These are phyloP conservation scores for Otus sunia DNA, from an alignment of 2,113 vertebrate species.

Conservation along the genomic window DNA sequence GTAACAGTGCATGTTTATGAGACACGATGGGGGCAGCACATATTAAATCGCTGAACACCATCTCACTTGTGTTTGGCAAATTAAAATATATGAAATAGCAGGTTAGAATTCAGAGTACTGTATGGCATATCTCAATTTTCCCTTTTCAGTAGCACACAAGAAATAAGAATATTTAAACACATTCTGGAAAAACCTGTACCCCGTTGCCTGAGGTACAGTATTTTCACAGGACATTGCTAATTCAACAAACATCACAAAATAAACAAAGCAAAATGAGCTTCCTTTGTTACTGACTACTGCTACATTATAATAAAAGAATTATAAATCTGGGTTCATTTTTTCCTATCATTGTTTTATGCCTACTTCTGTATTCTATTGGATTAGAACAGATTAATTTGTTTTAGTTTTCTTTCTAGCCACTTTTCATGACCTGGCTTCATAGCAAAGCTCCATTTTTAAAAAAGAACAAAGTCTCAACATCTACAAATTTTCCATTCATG, in stretches of 20 bases:
- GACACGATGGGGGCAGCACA: background rate
- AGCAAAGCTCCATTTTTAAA: background rate
- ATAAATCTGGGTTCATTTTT: background rate
- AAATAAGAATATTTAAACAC: background rate
- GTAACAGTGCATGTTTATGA: background rate
- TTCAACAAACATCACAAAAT: background rate
- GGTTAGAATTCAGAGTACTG: background rate
- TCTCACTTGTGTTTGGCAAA: background rate
- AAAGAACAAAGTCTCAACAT: conserved; percentile 6
- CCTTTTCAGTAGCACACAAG: background rate
- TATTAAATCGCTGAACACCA: background rate
- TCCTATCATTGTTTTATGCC: background rate
- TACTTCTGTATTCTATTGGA: conserved; percentile 17
- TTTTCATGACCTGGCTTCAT: conserved; percentile 9
- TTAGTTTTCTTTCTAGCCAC: conserved; percentile 1
- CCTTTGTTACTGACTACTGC: conserved; percentile 21
- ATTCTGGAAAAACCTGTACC: background rate
- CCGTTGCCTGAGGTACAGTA: background rate
- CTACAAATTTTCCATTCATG: conserved; percentile 12
- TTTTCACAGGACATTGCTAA: background rate
- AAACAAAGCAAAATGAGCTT: background rate
- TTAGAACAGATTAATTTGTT: conserved; percentile 8
- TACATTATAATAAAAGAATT: background rate
- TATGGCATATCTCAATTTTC: background rate
- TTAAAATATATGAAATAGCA: background rate